Base-by-base conservation (phyloP, 2,797 vertebrate genomes). In the Zenarchopterus dispar region DNA sequence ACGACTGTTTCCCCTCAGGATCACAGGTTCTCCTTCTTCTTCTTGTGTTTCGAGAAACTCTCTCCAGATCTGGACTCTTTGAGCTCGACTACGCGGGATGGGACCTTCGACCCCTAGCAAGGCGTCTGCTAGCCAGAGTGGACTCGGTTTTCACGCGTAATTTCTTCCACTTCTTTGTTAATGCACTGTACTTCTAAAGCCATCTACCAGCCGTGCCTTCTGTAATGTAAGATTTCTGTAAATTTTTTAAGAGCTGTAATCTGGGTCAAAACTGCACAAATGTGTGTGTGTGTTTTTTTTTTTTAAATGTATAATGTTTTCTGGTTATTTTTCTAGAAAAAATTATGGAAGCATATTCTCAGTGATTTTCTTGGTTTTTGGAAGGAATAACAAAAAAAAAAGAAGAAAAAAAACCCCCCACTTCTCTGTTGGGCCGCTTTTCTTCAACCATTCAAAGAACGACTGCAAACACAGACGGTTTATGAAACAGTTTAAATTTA, bases 191-290 rank as follows among this genome's bases (percentile, higher is more conserved):
- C 93, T 94, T 95, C n/a, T 78, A 18, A 56, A 86, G 85, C 89
- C 92, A 92, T 73, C 93, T 94, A 94, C 95, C 95, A 93, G 94
- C 94, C 93, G 96, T 98, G 96, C 96, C 96, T 99, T 97, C 84
- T 89, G 92, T 93, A 92, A 90, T 93, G 93, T 94, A 94, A 93
- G 69, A 87, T 89, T 92, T 94, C 90, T 94, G 93, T 95, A 95
- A 94, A 95, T 95, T 93, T 92, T 92, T 95, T 93, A 91, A 92
- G 16, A 31, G 93, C 93, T 94, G 94, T 91, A 83, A 92, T 91
- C 88, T 91, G 86, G 73, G 91, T 90, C 72, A 92, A 93, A 93
- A 90, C 90, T 86, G 89, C 93, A 94, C 88, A 89, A 84, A 89
- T 89, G 78, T 88, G 90, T 93, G 91, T 92, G 82, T 88, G 46